phyloP scores from a whole-genome alignment of 2,888 invertebrate genomes.

The Willowsia nigromaculata region DNA sequence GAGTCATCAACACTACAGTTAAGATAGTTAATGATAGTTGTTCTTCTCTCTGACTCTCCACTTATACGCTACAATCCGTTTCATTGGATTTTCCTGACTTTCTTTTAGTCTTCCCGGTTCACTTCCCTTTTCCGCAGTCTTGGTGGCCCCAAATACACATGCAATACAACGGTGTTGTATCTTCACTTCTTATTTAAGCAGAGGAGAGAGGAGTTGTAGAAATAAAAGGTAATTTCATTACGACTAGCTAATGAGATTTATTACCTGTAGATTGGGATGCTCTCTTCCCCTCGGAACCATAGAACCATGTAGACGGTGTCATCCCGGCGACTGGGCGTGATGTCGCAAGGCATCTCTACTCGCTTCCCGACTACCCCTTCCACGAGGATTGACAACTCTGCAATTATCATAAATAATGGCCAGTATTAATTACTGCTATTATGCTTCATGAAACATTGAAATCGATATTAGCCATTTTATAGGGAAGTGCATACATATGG shows the following conservation, averaged over 20 bases:
- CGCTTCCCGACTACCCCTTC: slow-evolving; percentile 90
- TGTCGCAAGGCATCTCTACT: slow-evolving; percentile 92
- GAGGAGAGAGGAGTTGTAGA: slow-evolving; percentile 8
- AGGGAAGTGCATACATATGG: background rate
- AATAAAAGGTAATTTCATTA: slow-evolving; percentile 72
- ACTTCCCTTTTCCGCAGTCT: slow-evolving; percentile 1
- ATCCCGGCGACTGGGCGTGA: slow-evolving; percentile 87
- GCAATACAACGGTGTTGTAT: background rate
- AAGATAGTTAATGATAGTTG: background rate
- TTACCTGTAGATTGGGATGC: slow-evolving; percentile 79
- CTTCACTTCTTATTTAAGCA: background rate
- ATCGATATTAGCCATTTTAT: slow-evolving; percentile 30
- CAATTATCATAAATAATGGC: slow-evolving; percentile 71
- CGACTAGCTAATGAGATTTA: slow-evolving; percentile 70
- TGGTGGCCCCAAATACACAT: background rate
- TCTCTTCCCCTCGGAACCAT: slow-evolving; percentile 84
- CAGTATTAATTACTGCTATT: slow-evolving; percentile 68
- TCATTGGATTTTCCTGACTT: slow-evolving; percentile 43
- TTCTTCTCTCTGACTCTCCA: background rate
- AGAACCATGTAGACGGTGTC: slow-evolving; percentile 93
- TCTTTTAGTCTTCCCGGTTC: background rate
- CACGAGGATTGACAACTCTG: slow-evolving; percentile 81
- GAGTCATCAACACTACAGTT: background rate
- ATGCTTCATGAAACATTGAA: slow-evolving; percentile 30
- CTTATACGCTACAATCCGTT: background rate